Conservation (phyloP, 1,140 invertebrate genomes). For the Drosophila nigrodunni region DNA sequence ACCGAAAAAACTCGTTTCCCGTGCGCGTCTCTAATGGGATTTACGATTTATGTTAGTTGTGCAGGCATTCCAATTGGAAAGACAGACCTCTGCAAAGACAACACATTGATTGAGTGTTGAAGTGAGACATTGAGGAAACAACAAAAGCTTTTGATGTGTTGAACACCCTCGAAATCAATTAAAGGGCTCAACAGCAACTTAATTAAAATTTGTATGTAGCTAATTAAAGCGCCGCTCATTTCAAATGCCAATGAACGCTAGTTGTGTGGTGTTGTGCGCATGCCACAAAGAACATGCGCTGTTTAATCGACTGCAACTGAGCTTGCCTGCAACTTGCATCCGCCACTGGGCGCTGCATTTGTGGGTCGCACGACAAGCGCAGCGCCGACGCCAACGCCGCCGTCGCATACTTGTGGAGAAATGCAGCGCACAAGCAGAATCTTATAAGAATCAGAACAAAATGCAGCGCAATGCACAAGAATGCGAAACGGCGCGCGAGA, state of each 20-base stretch:
- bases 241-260: slow-evolving; percentile 70
- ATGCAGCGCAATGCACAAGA: slow-evolving; percentile 77
- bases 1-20: slow-evolving; percentile 45
- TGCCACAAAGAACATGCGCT: slow-evolving; percentile 56
- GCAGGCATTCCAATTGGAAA: slow-evolving; percentile 33
- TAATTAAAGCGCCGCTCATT: slow-evolving; percentile 54
- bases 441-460: slow-evolving; percentile 72
- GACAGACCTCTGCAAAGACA: neutral
- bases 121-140: slow-evolving; percentile 6
- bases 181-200: slow-evolving; percentile 63
- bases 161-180: slow-evolving; percentile 66
- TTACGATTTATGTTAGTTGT: slow-evolving; percentile 42
- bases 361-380: slow-evolving; percentile 56
- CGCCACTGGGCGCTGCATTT: slow-evolving; percentile 49
- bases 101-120: slow-evolving; percentile 29
- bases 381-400: slow-evolving; percentile 13
- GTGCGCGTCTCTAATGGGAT: slow-evolving; percentile 46
- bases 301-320: slow-evolving; percentile 52
- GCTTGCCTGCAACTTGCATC: slow-evolving; percentile 33
- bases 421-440: slow-evolving; percentile 51
- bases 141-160: slow-evolving; percentile 16
- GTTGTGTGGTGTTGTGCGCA: slow-evolving; percentile 5
- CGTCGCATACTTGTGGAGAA: slow-evolving; percentile 70
- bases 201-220: slow-evolving; percentile 76
- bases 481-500: slow-evolving; percentile 57